Evolutionary conservation across 2,888 invertebrate genomes (phyloP).

Genomic region (Unio pictorum): DNA sequence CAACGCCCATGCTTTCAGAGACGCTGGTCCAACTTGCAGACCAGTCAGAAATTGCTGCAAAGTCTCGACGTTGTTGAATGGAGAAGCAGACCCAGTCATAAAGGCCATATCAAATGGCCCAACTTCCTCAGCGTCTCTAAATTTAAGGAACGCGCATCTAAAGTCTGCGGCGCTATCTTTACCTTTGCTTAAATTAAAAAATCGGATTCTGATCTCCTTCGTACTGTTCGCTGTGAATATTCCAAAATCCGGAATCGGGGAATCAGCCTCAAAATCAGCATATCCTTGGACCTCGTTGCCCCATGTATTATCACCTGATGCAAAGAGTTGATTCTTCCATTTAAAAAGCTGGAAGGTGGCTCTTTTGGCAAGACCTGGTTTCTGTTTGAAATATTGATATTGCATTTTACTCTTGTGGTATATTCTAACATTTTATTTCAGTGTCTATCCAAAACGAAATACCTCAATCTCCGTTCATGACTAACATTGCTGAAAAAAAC

Average conservation of each 20-base stretch:
- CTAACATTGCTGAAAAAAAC: no score
- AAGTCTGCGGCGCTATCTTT: slow-evolving; percentile 30
- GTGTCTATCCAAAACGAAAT: no score
- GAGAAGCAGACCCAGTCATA: slow-evolving; percentile 23
- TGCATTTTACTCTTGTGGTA: no score
- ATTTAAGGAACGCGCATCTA: slow-evolving; percentile 29
- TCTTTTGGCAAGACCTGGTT: slow-evolving; percentile 6
- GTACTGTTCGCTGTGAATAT: slow-evolving; percentile 15
- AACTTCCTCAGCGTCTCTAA: slow-evolving; percentile 19
- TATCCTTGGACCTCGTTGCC: slow-evolving; percentile 35
- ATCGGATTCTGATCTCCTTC: slow-evolving; percentile 20
- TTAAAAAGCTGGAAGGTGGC: slow-evolving; percentile 31
- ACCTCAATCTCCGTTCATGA: no score
- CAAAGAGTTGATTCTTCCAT: slow-evolving; percentile 32
- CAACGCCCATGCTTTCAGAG: slow-evolving; percentile 26
- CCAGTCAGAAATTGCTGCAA: slow-evolving; percentile 24
- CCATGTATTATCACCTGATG: slow-evolving; percentile 27
- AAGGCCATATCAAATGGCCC: slow-evolving; percentile 31
- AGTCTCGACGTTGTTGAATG: slow-evolving; percentile 13
- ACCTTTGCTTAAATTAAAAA: slow-evolving; percentile 26
- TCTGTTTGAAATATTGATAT: no score
- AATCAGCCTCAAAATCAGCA: slow-evolving; percentile 10
- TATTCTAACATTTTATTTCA: no score
- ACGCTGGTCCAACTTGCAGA: slow-evolving; percentile 22
- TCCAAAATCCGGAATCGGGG: slow-evolving; percentile 16